Evolutionary conservation across 2,888 invertebrate species (phyloP).

Genomic region (Melinopterus prodromus): DNA sequence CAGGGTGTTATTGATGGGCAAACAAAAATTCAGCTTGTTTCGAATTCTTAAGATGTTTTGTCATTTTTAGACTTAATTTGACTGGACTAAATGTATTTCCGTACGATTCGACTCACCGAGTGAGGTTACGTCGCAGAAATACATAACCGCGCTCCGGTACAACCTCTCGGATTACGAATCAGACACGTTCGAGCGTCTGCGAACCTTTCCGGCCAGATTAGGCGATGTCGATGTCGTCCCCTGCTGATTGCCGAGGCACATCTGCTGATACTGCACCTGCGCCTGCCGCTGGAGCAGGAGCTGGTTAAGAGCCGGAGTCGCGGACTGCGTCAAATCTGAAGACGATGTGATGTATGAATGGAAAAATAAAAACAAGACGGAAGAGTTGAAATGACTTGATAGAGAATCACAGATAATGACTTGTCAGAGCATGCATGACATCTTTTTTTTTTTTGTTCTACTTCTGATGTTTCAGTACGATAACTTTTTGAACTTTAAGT

Average conservation of each 20-base stretch:
- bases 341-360: conserved; percentile 44
- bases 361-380: conserved; percentile 29
- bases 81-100: background rate
- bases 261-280: conserved; percentile 57
- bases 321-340: conserved; percentile 53
- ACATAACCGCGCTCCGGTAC: background rate
- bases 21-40: too few relatives aligned
- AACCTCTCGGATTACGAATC: conserved; percentile 41
- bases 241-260: conserved; percentile 54
- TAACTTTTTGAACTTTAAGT: background rate
- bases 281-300: conserved; percentile 55
- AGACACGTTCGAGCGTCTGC: conserved; percentile 56
- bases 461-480: too few relatives aligned
- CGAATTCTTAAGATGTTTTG: too few relatives aligned
- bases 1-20: too few relatives aligned
- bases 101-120: background rate
- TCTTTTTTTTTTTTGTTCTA: background rate
- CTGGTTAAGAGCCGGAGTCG: conserved; percentile 50
- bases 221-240: conserved; percentile 39
- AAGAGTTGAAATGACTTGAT: conserved; percentile 26
- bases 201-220: conserved; percentile 41
- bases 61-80: background rate
- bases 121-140: background rate
- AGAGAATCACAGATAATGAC: conserved; percentile 34
- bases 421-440: conserved; percentile 46